phyloP scores from a whole-genome alignment of 2,113 vertebrate genomes.

The Heterocephalus glaber region DNA sequence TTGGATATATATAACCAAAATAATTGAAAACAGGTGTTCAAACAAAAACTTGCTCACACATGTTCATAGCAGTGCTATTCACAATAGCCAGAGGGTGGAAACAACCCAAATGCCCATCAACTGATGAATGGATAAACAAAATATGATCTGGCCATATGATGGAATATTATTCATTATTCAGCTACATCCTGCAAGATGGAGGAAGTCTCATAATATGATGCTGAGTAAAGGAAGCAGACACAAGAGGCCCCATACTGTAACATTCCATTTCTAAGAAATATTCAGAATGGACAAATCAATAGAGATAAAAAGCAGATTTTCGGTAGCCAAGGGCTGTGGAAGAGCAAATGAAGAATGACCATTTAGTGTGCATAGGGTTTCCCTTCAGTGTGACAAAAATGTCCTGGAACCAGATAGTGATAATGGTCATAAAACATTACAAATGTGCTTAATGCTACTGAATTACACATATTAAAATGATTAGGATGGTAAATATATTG shows the following conservation, averaged over 20 bases:
- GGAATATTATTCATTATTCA: slow-evolving; percentile 43
- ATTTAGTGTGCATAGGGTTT: neutral
- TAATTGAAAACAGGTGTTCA: slow-evolving; percentile 65
- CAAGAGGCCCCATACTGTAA: neutral
- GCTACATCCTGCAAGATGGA: slow-evolving; percentile 13
- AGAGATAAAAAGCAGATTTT: slow-evolving; percentile 49
- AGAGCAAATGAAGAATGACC: neutral
- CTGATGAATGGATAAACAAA: neutral
- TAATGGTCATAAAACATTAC: neutral
- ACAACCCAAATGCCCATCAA: neutral
- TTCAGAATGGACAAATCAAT: slow-evolving; percentile 24
- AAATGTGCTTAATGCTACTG: neutral
- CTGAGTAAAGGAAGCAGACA: neutral
- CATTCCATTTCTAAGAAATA: neutral
- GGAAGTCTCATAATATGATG: slow-evolving; percentile 5
- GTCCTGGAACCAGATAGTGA: neutral
- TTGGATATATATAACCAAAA: slow-evolving; percentile 7
- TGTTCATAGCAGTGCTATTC: neutral
- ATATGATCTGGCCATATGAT: neutral
- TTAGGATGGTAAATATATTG: neutral
- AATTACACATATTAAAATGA: neutral
- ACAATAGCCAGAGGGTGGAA: neutral
- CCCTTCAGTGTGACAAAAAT: neutral
- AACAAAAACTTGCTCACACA: slow-evolving; percentile 51
- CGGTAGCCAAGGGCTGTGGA: neutral